These are phyloP conservation scores for Timandra comae DNA, from an alignment of 2,888 invertebrate species.

Conservation along the genomic window DNA sequence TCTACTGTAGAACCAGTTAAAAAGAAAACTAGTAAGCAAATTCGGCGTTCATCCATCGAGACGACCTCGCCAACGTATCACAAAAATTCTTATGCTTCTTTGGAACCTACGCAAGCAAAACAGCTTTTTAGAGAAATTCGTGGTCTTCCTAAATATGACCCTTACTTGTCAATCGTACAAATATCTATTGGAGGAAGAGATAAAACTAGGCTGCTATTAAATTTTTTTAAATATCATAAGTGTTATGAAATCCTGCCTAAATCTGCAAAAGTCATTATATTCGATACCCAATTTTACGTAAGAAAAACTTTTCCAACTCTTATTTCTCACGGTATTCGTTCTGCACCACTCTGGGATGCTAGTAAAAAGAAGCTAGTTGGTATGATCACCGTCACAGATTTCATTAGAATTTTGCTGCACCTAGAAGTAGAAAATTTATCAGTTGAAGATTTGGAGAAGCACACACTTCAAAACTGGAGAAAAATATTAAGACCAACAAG, in stretches of 20 bases:
- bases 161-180: constrained; percentile 70
- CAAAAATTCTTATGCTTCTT: constrained; percentile 68
- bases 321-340: constrained; percentile 67
- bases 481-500: constrained; percentile 58
- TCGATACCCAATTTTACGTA: constrained; percentile 68
- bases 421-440: constrained; percentile 59
- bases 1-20: constrained; percentile 44
- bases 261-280: constrained; percentile 71
- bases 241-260: constrained; percentile 71
- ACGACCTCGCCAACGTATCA: constrained; percentile 70
- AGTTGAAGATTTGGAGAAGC: constrained; percentile 64
- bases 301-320: constrained; percentile 68
- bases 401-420: constrained; percentile 62
- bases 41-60: constrained; percentile 64
- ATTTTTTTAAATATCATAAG: constrained; percentile 71
- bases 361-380: constrained; percentile 63
- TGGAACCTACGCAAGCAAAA: constrained; percentile 67
- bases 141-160: constrained; percentile 68
- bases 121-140: constrained; percentile 68
- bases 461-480: constrained; percentile 66
- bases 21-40: constrained; percentile 56
- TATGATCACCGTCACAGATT: constrained; percentile 71
- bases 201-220: constrained; percentile 64
- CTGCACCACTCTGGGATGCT: constrained; percentile 69
- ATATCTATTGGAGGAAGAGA: constrained; percentile 70